A percentile compares a stretch with the other conserved stretches of the same genome.
Evolutionary conservation across 2,113 vertebrate species (phyloP).

Genomic region (Haplochromis vanheusdeni): DNA sequence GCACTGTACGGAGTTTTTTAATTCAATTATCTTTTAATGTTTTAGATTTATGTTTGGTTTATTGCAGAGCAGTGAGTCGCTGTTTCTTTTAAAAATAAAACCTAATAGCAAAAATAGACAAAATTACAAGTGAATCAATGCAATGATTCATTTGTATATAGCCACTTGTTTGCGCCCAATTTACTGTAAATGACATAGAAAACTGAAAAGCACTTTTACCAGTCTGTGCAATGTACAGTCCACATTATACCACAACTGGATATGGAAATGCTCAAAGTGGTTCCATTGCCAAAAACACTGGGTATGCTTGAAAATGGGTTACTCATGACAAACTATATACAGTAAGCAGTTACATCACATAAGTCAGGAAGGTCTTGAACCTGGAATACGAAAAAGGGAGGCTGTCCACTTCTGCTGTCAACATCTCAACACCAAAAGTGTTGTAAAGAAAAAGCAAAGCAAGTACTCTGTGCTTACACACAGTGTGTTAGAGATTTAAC

Average conservation of each 20-base stretch:
- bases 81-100: not conserved
- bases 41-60: not conserved
- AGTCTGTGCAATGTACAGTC: not conserved
- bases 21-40: not conserved
- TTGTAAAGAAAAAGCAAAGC: not conserved
- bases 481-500: not conserved
- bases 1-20: not conserved
- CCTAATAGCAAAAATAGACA: not conserved
- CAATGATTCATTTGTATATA: not conserved
- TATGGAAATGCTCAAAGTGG: not conserved
- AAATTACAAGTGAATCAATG: not conserved
- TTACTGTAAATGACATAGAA: not conserved
- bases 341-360: not conserved
- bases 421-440: not conserved
- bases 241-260: not conserved
- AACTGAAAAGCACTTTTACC: not conserved
- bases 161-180: not conserved
- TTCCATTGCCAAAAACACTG: not conserved
- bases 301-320: not conserved
- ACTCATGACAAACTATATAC: not conserved
- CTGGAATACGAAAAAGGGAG: not conserved
- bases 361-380: not conserved
- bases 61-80: not conserved
- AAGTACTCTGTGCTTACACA: slow-evolving; percentile 8
- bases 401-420: not conserved